Conservation (phyloP, 1,140 invertebrate genomes). For the Penaeus indicus region DNA sequence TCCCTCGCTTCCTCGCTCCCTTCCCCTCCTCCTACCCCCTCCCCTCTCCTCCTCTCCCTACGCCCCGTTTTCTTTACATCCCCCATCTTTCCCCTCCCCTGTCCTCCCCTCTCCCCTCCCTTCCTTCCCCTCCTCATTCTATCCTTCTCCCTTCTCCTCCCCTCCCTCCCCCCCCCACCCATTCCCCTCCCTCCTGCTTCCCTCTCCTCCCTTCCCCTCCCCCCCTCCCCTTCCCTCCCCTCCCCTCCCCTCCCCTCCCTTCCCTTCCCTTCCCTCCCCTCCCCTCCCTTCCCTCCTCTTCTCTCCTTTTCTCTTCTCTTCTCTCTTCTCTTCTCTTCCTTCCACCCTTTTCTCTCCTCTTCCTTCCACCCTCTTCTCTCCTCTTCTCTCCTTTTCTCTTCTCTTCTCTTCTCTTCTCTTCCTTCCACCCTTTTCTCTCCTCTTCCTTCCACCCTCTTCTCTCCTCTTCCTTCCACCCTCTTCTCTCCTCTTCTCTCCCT, state of each 20-base stretch:
- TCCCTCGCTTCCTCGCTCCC: background rate
- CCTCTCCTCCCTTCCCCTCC: background rate
- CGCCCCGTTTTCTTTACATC: no score
- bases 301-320: background rate
- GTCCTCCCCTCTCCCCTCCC: background rate
- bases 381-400: background rate
- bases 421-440: background rate
- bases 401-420: background rate
- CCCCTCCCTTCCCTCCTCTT: background rate
- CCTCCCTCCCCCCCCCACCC: background rate
- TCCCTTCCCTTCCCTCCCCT: background rate
- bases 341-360: conserved; percentile 9
- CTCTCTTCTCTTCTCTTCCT: conserved; percentile 27
- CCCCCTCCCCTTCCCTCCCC: conserved; percentile 36
- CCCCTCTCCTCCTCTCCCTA: background rate
- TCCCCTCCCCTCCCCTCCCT: conserved; percentile 16
- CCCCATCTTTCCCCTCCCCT: no score
- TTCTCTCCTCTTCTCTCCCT: conserved; percentile 5
- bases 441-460: background rate
- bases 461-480: conserved; percentile 29
- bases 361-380: conserved; percentile 5
- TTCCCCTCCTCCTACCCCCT: background rate
- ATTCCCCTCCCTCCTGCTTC: background rate
- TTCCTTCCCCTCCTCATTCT: background rate
- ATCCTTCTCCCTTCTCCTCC: no score